phyloP scores from a whole-genome alignment of 2,797 vertebrate species.

The Limnodromus scolopaceus region DNA sequence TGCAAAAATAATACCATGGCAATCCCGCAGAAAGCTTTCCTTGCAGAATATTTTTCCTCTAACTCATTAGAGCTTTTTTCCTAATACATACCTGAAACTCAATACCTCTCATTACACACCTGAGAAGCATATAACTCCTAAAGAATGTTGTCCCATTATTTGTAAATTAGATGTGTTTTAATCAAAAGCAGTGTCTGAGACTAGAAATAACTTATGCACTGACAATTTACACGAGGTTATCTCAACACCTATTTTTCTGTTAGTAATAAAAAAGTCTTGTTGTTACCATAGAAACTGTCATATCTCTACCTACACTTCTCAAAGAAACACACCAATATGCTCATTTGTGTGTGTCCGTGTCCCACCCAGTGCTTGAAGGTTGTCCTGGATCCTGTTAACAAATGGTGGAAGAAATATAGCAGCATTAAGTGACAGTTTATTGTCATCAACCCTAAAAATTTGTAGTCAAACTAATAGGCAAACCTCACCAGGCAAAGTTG shows the following conservation, averaged over 20 bases:
- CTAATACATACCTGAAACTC: background rate
- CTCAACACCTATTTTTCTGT: constrained; percentile 45
- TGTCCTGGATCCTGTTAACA: background rate
- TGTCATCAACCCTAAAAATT: background rate
- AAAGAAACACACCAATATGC: background rate
- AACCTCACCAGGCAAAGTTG: background rate
- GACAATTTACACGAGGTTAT: constrained; percentile 31
- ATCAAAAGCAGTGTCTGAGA: constrained; percentile 20
- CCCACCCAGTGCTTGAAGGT: background rate
- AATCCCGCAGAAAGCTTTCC: background rate
- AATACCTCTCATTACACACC: background rate
- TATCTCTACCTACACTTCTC: constrained; percentile 49
- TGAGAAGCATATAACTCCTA: background rate
- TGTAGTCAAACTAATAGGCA: background rate
- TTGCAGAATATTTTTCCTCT: background rate
- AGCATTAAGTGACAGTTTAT: background rate
- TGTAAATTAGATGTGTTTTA: background rate
- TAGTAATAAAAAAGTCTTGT: constrained; percentile 50
- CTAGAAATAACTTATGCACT: constrained; percentile 26
- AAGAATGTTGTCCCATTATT: background rate
- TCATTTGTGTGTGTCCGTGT: background rate
- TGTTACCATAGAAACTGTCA: constrained; percentile 71
- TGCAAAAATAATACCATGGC: background rate
- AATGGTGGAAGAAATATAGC: background rate
- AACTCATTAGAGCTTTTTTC: constrained; percentile 3